These are phyloP conservation scores for Podargus strigoides DNA, from an alignment of 2,797 vertebrate genomes.

Conservation along the genomic window DNA sequence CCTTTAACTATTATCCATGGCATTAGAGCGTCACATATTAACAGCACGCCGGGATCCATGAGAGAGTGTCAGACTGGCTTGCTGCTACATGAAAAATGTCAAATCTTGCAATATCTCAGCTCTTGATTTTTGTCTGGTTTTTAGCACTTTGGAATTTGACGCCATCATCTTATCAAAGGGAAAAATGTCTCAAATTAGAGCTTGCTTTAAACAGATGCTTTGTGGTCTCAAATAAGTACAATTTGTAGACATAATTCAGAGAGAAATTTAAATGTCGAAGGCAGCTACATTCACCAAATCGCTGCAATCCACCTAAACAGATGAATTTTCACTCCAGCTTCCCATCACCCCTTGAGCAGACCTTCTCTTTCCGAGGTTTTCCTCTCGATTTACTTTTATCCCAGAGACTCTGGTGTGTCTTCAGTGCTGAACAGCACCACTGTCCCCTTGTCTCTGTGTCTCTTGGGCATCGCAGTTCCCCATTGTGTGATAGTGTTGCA, in stretches of 20 bases:
- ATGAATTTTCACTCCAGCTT: neutral
- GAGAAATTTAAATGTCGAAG: neutral
- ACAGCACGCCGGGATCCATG: neutral
- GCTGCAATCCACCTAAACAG: neutral
- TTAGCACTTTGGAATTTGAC: constrained; percentile 42
- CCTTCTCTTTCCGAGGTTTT: neutral
- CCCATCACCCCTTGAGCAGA: neutral
- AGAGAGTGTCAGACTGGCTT: constrained; percentile 41
- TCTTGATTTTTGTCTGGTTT: constrained; percentile 42
- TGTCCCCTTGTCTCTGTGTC: neutral
- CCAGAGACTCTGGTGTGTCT: neutral
- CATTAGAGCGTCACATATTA: constrained; percentile 23
- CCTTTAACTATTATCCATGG: constrained; percentile 24
- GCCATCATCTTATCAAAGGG: constrained; percentile 7
- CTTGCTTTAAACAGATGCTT: constrained; percentile 29
- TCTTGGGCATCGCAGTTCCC: neutral
- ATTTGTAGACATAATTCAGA: neutral
- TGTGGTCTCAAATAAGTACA: neutral
- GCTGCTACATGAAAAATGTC: constrained; percentile 48
- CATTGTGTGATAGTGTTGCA: neutral
- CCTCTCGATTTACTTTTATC: neutral
- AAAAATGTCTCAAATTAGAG: constrained; percentile 43
- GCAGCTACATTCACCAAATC: neutral
- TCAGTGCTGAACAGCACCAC: rapidly evolving
- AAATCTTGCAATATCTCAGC: constrained; percentile 9